Evolutionary conservation across 2,797 vertebrate genomes (phyloP), one percentile per base, ranked within the genome.

Genomic region (Rhynchotus rufescens): DNA sequence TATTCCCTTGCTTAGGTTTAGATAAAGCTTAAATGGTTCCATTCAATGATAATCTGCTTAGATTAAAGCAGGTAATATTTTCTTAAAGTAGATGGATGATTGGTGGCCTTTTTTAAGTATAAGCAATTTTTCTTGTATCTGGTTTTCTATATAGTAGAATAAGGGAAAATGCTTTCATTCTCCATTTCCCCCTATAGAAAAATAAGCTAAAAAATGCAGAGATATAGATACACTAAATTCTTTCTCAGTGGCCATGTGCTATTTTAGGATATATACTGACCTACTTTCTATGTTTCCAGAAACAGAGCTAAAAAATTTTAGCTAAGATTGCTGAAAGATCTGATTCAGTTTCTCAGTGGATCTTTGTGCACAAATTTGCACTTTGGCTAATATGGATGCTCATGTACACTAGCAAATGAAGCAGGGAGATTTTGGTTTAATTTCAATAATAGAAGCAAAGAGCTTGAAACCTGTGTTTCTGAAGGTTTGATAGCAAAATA

Each of bases 201-300:
- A 81, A 87, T 85, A 68, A 71, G 60, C 56, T 89, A 45, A 66
- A 69, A 93, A 56, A 36, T 84, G 67, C 57, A 44, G 67, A 85
- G 80, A 75, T 86, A 71, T 47, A 81, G 84, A 90, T 77, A 89
- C 4, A 20, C 28, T 67, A 42, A 66, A 60, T 84, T 83, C 93
- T 83, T 67, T 85, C 32, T 85, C 64, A 60, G 54, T 60, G 64
- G 69, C 44, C 38, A 30, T 84, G 38, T 78, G 76, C 90, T 94
- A 89, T 96, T 96, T 77, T 90, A 80, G 86, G 90, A 42, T 84
- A 52, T 71, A 25, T 84, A 40, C 79, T 96, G 95, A 94, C 89
- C 87, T 94, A 93, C 71, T 94, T 95, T 94, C 38, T 88, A 6
- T 57, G 25, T 69, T 89, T 89, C 75, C 79, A 89, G 80, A 93